Evolutionary conservation across 2,797 vertebrate genomes (phyloP).

Genomic region (Glyptemys insculpta): DNA sequence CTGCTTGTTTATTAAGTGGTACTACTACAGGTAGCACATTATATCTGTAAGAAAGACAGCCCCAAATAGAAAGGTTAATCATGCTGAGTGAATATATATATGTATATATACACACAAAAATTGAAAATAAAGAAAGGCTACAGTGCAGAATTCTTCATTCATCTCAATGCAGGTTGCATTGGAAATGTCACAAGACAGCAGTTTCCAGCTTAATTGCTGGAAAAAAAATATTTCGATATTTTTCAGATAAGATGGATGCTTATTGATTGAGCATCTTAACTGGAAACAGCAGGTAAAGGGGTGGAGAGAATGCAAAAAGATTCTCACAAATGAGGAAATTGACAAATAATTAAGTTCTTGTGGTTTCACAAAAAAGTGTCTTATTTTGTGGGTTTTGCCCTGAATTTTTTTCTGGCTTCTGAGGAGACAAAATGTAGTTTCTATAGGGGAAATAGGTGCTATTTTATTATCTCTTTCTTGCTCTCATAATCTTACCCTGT

Average conservation of each 20-base stretch:
- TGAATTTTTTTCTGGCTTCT: background rate
- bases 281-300: background rate
- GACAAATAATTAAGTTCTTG: background rate
- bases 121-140: background rate
- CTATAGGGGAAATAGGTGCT: background rate
- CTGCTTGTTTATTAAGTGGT: background rate
- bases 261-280: background rate
- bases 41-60: background rate
- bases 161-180: background rate
- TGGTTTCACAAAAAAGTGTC: background rate
- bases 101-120: too few relatives aligned
- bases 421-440: background rate
- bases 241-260: background rate
- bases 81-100: background rate
- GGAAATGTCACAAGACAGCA: background rate
- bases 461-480: accelerated
- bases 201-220: background rate
- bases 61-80: background rate
- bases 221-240: background rate
- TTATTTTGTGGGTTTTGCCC: background rate
- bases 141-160: background rate
- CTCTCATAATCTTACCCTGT: background rate
- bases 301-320: background rate
- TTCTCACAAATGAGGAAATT: background rate
- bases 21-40: background rate